Evolutionary conservation across 2,888 invertebrate genomes (phyloP), one percentile per base, ranked within the genome.

Genomic region (Sepiola atlantica): DNA sequence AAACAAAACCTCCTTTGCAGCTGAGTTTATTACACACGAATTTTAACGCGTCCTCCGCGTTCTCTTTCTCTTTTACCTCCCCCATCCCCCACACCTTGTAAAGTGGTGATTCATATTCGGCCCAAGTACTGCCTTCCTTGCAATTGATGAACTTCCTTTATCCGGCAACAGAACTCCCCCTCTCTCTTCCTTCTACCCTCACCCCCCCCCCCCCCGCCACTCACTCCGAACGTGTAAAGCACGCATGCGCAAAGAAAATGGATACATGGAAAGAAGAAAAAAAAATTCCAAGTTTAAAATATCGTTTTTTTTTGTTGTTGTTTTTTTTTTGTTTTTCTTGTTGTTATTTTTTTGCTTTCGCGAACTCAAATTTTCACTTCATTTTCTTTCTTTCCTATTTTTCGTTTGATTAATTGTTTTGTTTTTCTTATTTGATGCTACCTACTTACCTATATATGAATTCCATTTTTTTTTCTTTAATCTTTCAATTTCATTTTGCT

Each of bases 71-170:
- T 45, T 45, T 45, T 45, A 45, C 45, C 2, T 45, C 45, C 45
- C 45, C 45, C 45, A 4, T 45, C 45, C 45, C 8, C 45, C 45
- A 45, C 45, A 45, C 45, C 45, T 77, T 77, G 77, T n/a, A 32
- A 45, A 77, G n/a, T 77, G 77, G 32, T 77, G 77, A 77, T 77
- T 77, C 77, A 77, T 32, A n/a, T n/a, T 77, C 32, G 77, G 21
- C 77, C 45, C 77, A 77, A 77, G 77, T 77, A 77, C 14, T 77
- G 77, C n/a, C 77, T 77, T 77, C 77, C 77, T 77, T 77, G 77
- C n/a, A 77, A 77, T n/a, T 77, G 77, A 77, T 77, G 14, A 16
- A 77, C 77, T 77, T 77, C 77, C 77, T 77, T 32, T 18, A 77
- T 77, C n/a, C 77, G 14, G 77, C 77, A 32, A 77, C 77, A 77